These are phyloP conservation scores for Tetrao urogallus DNA, from an alignment of 2,113 vertebrate species.

Conservation along the genomic window DNA sequence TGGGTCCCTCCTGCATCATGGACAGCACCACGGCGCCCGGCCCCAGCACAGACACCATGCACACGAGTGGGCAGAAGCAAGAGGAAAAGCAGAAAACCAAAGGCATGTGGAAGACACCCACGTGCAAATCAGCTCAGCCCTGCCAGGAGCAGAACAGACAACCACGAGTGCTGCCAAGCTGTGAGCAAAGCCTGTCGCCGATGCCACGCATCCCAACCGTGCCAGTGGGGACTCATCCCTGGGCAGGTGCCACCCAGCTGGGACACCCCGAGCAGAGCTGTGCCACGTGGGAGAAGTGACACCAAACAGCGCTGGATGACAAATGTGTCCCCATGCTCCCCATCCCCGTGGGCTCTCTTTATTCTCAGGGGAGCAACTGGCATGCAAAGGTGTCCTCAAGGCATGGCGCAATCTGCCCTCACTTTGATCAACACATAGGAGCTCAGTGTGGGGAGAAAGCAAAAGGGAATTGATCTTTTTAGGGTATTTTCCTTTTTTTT, in stretches of 20 bases:
- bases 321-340: accelerated
- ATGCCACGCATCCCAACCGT: neutral
- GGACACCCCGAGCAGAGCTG: accelerated
- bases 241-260: neutral
- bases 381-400: neutral
- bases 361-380: neutral
- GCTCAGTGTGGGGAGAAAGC: neutral
- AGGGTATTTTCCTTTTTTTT: neutral
- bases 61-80: too few species aligned
- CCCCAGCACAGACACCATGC: accelerated
- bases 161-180: neutral
- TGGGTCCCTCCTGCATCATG: neutral
- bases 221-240: neutral
- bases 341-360: neutral
- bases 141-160: neutral
- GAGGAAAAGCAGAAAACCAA: neutral
- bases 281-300: accelerated
- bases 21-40: neutral
- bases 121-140: neutral
- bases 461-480: neutral
- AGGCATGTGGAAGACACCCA: neutral
- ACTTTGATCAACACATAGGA: neutral
- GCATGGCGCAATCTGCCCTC: neutral
- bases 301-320: neutral
- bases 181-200: neutral